These are phyloP conservation scores for Apocrypta bakeri DNA, from an alignment of 1,140 invertebrate genomes.

Conservation along the genomic window DNA sequence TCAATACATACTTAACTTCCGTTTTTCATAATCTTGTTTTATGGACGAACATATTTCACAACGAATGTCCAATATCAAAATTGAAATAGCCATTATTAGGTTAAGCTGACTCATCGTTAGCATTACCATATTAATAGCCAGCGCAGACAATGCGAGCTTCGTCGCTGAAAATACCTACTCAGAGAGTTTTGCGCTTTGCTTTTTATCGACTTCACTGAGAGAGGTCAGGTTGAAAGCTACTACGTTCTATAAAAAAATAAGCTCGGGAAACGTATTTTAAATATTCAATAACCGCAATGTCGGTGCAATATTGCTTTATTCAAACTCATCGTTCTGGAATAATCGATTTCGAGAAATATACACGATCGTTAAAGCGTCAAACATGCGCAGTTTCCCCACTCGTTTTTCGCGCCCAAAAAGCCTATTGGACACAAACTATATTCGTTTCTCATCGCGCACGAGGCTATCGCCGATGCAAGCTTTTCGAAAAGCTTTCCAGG, in stretches of 20 bases:
- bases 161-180: no score
- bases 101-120: no score
- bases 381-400: background rate
- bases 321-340: background rate
- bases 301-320: background rate
- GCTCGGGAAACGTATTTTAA: background rate
- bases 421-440: background rate
- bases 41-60: no score
- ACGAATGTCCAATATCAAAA: no score
- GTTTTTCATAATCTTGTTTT: no score
- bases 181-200: no score
- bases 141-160: no score
- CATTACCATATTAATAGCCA: no score
- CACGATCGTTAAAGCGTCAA: background rate
- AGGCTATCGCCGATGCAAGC: background rate
- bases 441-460: background rate
- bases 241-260: background rate
- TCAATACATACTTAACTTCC: no score
- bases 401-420: background rate
- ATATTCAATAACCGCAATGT: background rate
- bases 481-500: background rate
- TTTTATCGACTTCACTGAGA: no score
- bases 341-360: background rate
- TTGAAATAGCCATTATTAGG: no score
- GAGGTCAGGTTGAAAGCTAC: no score